These are phyloP conservation scores for Leistus spinibarbis DNA, from an alignment of 2,888 invertebrate genomes.

Conservation along the genomic window DNA sequence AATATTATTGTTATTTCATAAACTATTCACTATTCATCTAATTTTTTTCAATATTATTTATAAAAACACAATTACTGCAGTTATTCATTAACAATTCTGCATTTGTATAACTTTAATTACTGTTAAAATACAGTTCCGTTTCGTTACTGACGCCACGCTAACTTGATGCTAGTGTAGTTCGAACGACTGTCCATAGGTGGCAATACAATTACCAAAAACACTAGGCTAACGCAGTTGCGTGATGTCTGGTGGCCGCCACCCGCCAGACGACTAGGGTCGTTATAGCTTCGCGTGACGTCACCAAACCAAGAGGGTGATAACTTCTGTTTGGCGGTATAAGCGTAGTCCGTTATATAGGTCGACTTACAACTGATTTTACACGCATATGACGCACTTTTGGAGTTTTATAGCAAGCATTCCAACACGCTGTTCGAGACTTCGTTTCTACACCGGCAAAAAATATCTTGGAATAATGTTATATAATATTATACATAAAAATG, in stretches of 20 bases:
- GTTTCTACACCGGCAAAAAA: no score
- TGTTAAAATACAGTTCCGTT: not conserved
- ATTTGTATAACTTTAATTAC: not conserved
- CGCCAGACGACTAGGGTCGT: slow-evolving; percentile 29
- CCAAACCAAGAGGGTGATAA: slow-evolving; percentile 17
- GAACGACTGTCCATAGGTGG: slow-evolving; percentile 23
- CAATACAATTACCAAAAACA: slow-evolving; percentile 14
- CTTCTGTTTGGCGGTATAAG: slow-evolving; percentile 3
- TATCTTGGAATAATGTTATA: no score
- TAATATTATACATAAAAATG: no score
- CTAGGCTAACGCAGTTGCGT: slow-evolving; percentile 15
- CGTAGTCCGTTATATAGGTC: slow-evolving; percentile 23
- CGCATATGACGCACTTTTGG: not conserved
- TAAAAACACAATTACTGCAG: not conserved
- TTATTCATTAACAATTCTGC: not conserved
- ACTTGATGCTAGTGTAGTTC: not conserved
- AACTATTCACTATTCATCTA: not conserved
- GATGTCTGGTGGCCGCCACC: slow-evolving; percentile 11
- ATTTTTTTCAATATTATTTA: not conserved
- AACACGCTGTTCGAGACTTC: not conserved
- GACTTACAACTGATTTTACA: not conserved
- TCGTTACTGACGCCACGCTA: not conserved
- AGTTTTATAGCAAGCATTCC: not conserved
- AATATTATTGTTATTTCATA: not conserved
- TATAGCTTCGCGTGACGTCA: slow-evolving; percentile 35